phyloP scores from a whole-genome alignment of 1,140 invertebrate genomes.

The Mylabris phalerata region DNA sequence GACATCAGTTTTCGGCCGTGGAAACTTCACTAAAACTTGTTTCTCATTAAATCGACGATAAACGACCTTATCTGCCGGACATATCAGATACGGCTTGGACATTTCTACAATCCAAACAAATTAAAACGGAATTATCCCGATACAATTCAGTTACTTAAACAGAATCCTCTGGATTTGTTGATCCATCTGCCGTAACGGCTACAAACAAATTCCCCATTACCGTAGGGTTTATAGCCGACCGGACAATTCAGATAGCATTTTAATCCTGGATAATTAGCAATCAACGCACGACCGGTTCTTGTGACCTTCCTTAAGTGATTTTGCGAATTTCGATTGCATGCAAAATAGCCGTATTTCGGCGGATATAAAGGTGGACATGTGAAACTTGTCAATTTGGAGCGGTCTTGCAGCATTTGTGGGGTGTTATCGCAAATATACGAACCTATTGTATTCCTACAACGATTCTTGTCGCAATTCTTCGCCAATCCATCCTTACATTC shows the following conservation, averaged over 20 bases:
- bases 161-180: background rate
- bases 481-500: slow-evolving; percentile 2
- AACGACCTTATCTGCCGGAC: background rate
- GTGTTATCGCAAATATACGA: slow-evolving; percentile 5
- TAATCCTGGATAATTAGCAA: slow-evolving; percentile 1
- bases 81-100: slow-evolving; percentile 7
- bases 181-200: slow-evolving; percentile 3
- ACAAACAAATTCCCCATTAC: background rate
- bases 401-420: too few relatives aligned
- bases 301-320: background rate
- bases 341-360: slow-evolving; percentile 4
- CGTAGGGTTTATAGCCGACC: background rate
- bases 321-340: background rate
- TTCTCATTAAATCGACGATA: background rate
- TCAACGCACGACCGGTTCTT: slow-evolving; percentile 1
- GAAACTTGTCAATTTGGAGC: too few relatives aligned
- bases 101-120: background rate
- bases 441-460: slow-evolving; percentile 4
- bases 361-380: slow-evolving; percentile 6
- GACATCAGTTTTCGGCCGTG: slow-evolving; percentile 10
- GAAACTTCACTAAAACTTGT: slow-evolving; percentile 4
- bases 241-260: slow-evolving; percentile 2
- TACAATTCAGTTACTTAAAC: background rate
- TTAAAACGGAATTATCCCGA: background rate
- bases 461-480: background rate